Percentiles rank a stretch among this genome's conserved stretches.
Evolutionary conservation across 1,140 invertebrate genomes (phyloP).

Genomic region (Eueides isabella): DNA sequence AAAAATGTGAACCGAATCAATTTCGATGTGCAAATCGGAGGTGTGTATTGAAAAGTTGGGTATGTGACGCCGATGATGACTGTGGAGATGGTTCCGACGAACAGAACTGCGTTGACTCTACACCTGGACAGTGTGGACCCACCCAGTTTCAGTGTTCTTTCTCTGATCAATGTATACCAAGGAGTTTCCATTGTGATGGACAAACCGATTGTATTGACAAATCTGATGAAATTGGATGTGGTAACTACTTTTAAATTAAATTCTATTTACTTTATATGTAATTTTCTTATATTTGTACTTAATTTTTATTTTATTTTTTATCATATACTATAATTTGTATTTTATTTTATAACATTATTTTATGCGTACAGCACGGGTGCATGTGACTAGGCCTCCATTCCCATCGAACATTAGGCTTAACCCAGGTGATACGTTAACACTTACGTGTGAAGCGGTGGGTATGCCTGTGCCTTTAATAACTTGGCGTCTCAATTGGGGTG

Average conservation of each 20-base stretch:
- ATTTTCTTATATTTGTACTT: no score
- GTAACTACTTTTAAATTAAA: conserved; percentile 82
- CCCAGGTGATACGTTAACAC: conserved; percentile 87
- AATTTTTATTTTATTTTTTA: no score
- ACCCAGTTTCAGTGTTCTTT: conserved; percentile 75
- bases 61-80: conserved; percentile 95
- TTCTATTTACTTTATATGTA: neutral
- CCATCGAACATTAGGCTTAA: conserved; percentile 87
- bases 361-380: conserved; percentile 55
- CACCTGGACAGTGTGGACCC: conserved; percentile 86
- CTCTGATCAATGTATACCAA: conserved; percentile 93
- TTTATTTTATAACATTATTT: neutral
- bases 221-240: conserved; percentile 95
- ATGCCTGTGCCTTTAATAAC: conserved; percentile 95
- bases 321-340: neutral
- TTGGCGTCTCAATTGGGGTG: conserved; percentile 98
- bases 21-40: conserved; percentile 93
- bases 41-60: conserved; percentile 96
- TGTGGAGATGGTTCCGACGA: conserved; percentile 94
- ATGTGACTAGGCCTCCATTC: conserved; percentile 82
- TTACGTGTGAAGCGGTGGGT: conserved; percentile 94
- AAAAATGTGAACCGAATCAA: conserved; percentile 95
- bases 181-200: conserved; percentile 96
- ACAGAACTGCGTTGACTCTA: conserved; percentile 82
- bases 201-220: conserved; percentile 93